phyloP scores from a whole-genome alignment of 2,888 invertebrate species.

The Phengaris alcon region DNA sequence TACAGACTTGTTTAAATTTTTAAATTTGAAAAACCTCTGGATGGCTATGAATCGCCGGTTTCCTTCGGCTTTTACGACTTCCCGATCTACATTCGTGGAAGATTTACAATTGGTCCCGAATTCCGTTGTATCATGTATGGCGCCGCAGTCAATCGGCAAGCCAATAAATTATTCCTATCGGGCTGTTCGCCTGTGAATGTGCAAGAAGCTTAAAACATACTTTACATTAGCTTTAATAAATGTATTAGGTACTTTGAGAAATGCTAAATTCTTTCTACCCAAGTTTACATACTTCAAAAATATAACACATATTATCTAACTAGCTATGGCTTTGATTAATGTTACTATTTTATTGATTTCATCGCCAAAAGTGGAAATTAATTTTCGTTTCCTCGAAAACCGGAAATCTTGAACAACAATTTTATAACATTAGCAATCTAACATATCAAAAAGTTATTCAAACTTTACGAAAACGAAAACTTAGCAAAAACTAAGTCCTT shows the following conservation, averaged over 20 bases:
- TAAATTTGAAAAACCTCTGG: not conserved
- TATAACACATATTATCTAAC: not conserved
- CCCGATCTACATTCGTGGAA: not conserved
- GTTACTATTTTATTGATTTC: not conserved
- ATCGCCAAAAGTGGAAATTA: not conserved
- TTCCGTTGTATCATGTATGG: slow-evolving; percentile 9
- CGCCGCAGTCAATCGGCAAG: not conserved
- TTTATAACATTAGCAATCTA: no score
- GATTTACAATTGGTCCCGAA: slow-evolving; percentile 3
- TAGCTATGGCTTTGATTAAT: not conserved
- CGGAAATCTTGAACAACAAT: no score
- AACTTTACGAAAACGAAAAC: not conserved
- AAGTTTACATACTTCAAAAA: not conserved
- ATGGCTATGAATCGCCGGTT: not conserved
- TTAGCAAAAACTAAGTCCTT: not conserved
- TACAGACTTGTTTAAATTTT: not conserved
- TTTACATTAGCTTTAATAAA: not conserved
- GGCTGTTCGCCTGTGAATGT: not conserved
- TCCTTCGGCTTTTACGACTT: slow-evolving; percentile 16
- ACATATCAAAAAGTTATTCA: not conserved
- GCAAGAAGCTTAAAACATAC: slow-evolving; percentile 3
- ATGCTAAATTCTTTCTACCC: not conserved
- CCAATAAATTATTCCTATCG: slow-evolving; percentile 13
- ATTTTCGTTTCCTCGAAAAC: not conserved
- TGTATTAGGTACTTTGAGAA: not conserved